phyloP scores from a whole-genome alignment of 1,140 invertebrate genomes.

The Ptiloglossa arizonensis region DNA sequence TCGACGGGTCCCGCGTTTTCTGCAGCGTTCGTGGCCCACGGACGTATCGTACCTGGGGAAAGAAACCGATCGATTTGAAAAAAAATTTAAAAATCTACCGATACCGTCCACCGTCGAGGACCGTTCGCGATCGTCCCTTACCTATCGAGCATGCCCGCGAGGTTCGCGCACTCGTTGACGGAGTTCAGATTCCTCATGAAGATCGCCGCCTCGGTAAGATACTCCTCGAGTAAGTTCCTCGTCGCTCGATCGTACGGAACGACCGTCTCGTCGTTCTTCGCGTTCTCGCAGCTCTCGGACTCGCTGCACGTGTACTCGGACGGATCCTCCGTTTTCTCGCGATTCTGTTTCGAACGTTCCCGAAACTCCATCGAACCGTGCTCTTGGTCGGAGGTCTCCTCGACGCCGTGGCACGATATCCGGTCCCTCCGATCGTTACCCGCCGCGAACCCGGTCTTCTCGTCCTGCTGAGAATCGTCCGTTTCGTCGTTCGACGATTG shows the following conservation, averaged over 20 bases:
- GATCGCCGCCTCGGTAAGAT: constrained; percentile 67
- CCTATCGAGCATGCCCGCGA: constrained; percentile 41
- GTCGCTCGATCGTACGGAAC: not conserved
- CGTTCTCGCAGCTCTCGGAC: constrained; percentile 35
- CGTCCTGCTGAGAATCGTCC: constrained; percentile 22
- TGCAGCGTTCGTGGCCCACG: not conserved
- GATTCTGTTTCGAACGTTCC: not conserved
- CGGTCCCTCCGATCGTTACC: not conserved
- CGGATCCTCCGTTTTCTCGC: constrained; percentile 33
- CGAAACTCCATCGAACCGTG: not conserved
- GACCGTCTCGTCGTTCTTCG: constrained; percentile 12
- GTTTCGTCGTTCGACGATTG: constrained; percentile 42
- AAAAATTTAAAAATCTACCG: no score
- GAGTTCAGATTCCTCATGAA: constrained; percentile 73
- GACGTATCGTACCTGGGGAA: not conserved
- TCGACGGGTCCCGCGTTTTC: constrained; percentile 11
- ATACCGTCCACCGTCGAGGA: no score
- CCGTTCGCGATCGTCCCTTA: constrained; percentile 4
- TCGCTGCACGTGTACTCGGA: constrained; percentile 40
- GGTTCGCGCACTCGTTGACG: constrained; percentile 67
- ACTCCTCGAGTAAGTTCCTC: constrained; percentile 65
- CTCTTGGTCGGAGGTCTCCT: constrained; percentile 13
- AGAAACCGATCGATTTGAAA: not conserved
- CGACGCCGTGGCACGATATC: not conserved
- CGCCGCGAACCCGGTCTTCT: not conserved